Conservation (phyloP, 2,888 invertebrate genomes). For the Drosophila anomalata region DNA sequence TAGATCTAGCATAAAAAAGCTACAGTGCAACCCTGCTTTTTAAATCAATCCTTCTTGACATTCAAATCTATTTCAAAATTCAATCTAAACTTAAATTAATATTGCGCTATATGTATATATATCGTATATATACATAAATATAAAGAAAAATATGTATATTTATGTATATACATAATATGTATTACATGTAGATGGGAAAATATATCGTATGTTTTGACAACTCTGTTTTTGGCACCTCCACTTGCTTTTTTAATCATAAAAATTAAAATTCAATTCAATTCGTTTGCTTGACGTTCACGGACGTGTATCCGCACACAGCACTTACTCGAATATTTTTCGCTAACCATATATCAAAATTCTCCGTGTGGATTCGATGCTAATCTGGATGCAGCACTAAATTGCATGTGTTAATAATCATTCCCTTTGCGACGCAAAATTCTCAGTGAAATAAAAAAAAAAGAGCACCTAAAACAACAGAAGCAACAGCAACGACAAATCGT, state of each 20-base stretch:
- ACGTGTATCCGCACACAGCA: slow-evolving; percentile 62
- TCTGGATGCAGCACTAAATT: slow-evolving; percentile 67
- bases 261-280: slow-evolving; percentile 63
- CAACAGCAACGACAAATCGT: slow-evolving; percentile 12
- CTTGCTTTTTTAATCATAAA: slow-evolving; percentile 67
- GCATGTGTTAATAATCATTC: slow-evolving; percentile 51
- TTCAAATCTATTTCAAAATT: background rate
- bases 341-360: slow-evolving; percentile 65
- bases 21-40: background rate
- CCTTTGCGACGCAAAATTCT: slow-evolving; percentile 64
- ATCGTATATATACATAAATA: background rate
- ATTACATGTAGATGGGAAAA: background rate
- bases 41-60: too few relatives aligned
- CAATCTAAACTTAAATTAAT: background rate
- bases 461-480: slow-evolving; percentile 13
- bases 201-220: slow-evolving; percentile 25
- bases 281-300: slow-evolving; percentile 71
- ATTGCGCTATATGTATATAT: background rate
- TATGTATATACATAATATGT: background rate
- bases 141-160: background rate
- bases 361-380: slow-evolving; percentile 59
- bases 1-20: background rate
- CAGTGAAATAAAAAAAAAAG: slow-evolving; percentile 52
- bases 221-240: slow-evolving; percentile 17
- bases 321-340: slow-evolving; percentile 68